Percentiles rank a stretch among this genome's conserved stretches.
Evolutionary conservation across 2,888 invertebrate species (phyloP).

Genomic region (Sphaerophoria taeniata): DNA sequence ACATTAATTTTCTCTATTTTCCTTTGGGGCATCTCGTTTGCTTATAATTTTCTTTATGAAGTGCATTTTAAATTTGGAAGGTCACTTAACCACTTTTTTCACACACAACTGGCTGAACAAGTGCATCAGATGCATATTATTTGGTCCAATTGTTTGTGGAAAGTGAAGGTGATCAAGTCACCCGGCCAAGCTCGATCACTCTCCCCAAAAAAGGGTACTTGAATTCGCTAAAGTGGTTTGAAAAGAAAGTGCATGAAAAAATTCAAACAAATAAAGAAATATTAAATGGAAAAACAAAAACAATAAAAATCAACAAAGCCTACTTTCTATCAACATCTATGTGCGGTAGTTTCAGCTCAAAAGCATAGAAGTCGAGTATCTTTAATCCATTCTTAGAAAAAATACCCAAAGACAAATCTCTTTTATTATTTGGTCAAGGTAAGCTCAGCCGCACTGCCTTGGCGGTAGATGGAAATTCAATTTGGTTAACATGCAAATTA

Average conservation of each 20-base stretch:
- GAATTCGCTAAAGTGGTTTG: slow-evolving; percentile 42
- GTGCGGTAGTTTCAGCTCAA: slow-evolving; percentile 3
- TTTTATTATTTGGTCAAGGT: slow-evolving; percentile 32
- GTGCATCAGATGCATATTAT: slow-evolving; percentile 30
- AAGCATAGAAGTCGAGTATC: slow-evolving; percentile 5
- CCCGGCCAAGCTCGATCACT: not conserved
- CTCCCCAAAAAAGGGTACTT: slow-evolving; percentile 24
- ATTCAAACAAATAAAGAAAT: slow-evolving; percentile 49
- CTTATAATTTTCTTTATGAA: slow-evolving; percentile 27
- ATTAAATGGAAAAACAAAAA: slow-evolving; percentile 53
- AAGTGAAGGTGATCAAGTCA: slow-evolving; percentile 42
- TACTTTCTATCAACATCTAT: slow-evolving; percentile 54
- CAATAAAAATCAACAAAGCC: slow-evolving; percentile 58
- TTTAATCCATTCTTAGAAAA: slow-evolving; percentile 28
- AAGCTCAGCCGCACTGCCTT: slow-evolving; percentile 2
- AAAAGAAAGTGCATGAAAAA: slow-evolving; percentile 62
- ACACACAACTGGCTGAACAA: not conserved
- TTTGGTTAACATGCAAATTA: slow-evolving; percentile 63
- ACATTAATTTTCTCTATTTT: slow-evolving; percentile 56
- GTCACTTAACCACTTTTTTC: slow-evolving; percentile 14
- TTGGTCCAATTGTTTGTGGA: slow-evolving; percentile 24
- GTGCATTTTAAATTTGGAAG: slow-evolving; percentile 35
- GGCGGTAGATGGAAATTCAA: slow-evolving; percentile 43
- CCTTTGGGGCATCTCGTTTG: slow-evolving; percentile 46
- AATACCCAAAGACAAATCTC: not conserved